Percentiles rank a stretch among this genome's conserved stretches.
Evolutionary conservation across 2,113 vertebrate species (phyloP).

Genomic region (Rutilus rutilus): DNA sequence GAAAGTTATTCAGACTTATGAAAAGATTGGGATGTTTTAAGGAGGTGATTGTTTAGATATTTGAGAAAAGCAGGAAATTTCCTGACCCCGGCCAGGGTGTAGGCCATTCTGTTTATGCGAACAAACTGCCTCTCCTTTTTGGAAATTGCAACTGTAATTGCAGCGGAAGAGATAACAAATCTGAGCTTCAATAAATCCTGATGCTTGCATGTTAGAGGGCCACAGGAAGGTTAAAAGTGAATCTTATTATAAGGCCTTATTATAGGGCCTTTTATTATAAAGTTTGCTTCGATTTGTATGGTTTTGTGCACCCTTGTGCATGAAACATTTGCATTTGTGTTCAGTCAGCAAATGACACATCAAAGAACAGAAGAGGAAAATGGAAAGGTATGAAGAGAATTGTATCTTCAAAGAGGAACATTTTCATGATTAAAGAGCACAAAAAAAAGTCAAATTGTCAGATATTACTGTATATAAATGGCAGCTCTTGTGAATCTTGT

Average conservation of each 20-base stretch:
- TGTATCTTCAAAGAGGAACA: background rate
- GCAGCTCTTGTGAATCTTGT: background rate
- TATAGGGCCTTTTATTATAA: background rate
- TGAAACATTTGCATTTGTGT: conserved; percentile 3
- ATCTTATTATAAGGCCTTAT: background rate
- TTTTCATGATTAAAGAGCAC: background rate
- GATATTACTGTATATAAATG: background rate
- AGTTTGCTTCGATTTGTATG: background rate
- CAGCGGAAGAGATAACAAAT: no score
- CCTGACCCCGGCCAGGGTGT: no score
- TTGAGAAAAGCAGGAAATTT: no score
- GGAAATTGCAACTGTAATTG: no score
- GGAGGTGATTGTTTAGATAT: no score
- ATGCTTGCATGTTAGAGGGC: no score
- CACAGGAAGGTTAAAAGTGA: no score
- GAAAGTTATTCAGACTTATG: background rate
- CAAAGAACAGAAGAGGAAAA: background rate
- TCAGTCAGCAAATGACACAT: background rate
- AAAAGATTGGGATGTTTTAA: background rate
- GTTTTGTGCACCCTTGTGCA: background rate
- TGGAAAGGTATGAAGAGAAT: background rate
- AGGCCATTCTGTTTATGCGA: no score
- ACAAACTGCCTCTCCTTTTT: no score
- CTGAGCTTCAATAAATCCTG: no score
- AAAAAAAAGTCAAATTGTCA: background rate